Evolutionary conservation across 1,140 invertebrate genomes (phyloP), one percentile per base, ranked within the genome.

Genomic region (Caenorhabditis briggsae): DNA sequence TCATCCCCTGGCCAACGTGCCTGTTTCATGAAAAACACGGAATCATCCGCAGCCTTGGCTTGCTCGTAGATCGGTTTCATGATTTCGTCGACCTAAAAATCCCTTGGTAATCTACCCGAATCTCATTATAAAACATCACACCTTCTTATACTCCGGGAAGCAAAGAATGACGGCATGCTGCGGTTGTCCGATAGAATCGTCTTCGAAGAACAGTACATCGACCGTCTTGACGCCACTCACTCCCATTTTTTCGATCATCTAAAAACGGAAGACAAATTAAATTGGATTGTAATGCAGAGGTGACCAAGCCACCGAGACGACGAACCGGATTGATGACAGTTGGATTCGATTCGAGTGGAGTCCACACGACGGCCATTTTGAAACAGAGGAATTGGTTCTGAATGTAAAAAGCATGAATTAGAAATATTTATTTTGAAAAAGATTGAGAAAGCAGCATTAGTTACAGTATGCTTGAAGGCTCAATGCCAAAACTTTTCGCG

Each of bases 191-290:
- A 89, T 53, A 46, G 82, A 86, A 11, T 89, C 88, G 18, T 86
- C 86, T 25, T 89, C 88, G 56, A 89, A 89, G 41, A 61, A 70
- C 25, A 83, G 88, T 14, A 89, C 88, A 55, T 89, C 88, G 25
- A 85, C 53, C 7, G 50, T 41, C 64, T 89, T 64, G 53, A 85
- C 88, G 23, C 58, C 82, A 25, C 16, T 78, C 8, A 89, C 86
- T 48, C 84, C 88, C 74, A 89, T 85, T 74, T 86, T 89, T 12
- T 48, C 23, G 25, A 89, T 78, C 43, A 86, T 86, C 87, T 89
- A 59, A 82, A 89, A 83, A 41, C 9, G 33, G 43, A 25, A 25
- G 58, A 25, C n/a, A 12, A 84, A 58, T 84, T 84, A 64, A 70
- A 43, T 70, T 84, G 46, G 56, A 59, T 43, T 48, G 64, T 33